Conservation (phyloP, 2,797 vertebrate genomes). For the Manis crassicaudata region DNA sequence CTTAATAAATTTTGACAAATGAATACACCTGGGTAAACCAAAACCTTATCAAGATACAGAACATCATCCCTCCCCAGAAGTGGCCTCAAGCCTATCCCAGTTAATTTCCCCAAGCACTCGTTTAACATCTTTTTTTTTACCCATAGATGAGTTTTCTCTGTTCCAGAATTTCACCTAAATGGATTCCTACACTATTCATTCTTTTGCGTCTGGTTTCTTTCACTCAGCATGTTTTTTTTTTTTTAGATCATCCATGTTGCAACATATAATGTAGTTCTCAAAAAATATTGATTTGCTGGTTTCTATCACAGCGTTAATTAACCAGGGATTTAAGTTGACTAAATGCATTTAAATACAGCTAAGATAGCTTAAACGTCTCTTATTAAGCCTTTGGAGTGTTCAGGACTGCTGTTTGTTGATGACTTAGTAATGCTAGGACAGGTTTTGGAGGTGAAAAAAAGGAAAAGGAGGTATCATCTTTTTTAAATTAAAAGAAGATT, state of each 20-base stretch:
- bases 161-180: background rate
- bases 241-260: background rate
- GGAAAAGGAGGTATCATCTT: conserved; percentile 18
- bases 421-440: background rate
- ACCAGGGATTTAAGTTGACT: background rate
- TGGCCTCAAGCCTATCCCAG: background rate
- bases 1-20: conserved; percentile 32
- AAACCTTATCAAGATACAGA: background rate
- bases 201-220: background rate
- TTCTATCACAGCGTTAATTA: conserved; percentile 26
- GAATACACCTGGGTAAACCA: background rate
- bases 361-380: background rate
- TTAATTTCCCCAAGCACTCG: background rate
- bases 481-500: background rate
- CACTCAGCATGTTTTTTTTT: background rate
- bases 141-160: background rate
- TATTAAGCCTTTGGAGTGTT: background rate
- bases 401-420: background rate
- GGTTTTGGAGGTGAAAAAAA: background rate
- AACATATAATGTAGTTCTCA: background rate
- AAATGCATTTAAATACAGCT: conserved; percentile 13
- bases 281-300: conserved; percentile 55
- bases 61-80: background rate
- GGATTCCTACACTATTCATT: background rate
- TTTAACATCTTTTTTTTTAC: background rate